Evolutionary conservation across 2,797 vertebrate genomes (phyloP), one percentile per base, ranked within the genome.

Genomic region (Sternotherus odoratus): DNA sequence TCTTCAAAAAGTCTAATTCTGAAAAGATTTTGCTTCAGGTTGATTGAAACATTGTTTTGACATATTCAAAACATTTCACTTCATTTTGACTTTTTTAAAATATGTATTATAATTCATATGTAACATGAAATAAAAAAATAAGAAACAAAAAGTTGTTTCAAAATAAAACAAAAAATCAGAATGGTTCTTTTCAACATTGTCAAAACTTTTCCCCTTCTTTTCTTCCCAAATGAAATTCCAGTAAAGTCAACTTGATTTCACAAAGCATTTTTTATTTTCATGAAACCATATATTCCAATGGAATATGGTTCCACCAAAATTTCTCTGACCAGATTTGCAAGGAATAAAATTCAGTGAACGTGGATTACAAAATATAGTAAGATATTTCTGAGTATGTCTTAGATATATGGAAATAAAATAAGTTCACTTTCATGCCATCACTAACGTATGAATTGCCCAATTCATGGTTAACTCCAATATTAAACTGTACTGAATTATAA

Each of bases 31-130:
- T 82, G 17, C 0, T 95, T 92, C 89, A 87, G 81, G 19, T 12
- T 91, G 91, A 93, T 86, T 92, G 95, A 88, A 75, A 87, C 63
- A 8, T 94, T 94, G 94, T 54, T 26, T 93, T 90, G 69, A 87
- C 91, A 92, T 16, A 28, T 66, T 36, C 80, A 89, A 93, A 92
- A 23, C 0, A 53, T 93, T 95, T 92, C 39, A 90, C 72, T 94
- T 90, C 87, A 92, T 77, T 89, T 85, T 57, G 33, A 85, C 43
- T 90, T 91, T 88, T 90, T 33, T 28, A 83, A 43, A 43, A 74
- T 16, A 3, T 74, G 23, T 46, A 43, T 26, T 74, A 13, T 28
- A 91, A 51, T 72, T 91, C 81, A 77, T 89, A 74, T 66, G 79
- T 2, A 56, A 93, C 81, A 30, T 77, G 4, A 74, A 33, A 87